Evolutionary conservation across 2,888 invertebrate species (phyloP), one percentile per base, ranked within the genome.

Genomic region (Dione juno): DNA sequence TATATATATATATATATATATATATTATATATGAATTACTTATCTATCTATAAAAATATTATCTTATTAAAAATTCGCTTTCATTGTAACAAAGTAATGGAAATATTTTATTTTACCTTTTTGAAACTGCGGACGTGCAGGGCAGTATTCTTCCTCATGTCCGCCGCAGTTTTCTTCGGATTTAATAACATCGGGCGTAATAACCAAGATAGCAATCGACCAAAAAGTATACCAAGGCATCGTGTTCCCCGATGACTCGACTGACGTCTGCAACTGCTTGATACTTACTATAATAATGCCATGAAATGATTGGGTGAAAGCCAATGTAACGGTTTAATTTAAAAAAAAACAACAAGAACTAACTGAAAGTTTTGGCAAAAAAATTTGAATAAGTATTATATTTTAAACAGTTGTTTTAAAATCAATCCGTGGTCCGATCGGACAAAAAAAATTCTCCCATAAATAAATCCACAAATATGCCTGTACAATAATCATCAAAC

Each of bases 291-390:
- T 43, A 28, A 41, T 40, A 59, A 45, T 35, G 78, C 40, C 37
- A 45, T 57, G 21, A 35, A 58, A 78, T 77, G 67, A 81, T 83
- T 84, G 81, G 78, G 86, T 83, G 84, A 86, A 79, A 84, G 85
- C 77, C 40, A 76, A 79, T 80, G 83, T 83, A 80, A 78, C 80
- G 81, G 5, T 64, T 40, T 37, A 19, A 16, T 37, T 19, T n/a
- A 19, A 21, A 19, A 64, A 64, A 37, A 50, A 35, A 11, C 7
- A 16, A 45, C 28, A 35, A 6, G 0, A 8, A 6, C 7, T 35
- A 61, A 45, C 43, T 43, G 28, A 61, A 61, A 61, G 28, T 35
- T 10, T n/a, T 7, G 21, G 11, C 45, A 45, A 61, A 61, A 61
- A 61, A 45, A 11, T n/a, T 0, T 11, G n/a, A 35, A 28, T 45